phyloP scores from a whole-genome alignment of 2,797 vertebrate genomes.

The Poecilia wingei region DNA sequence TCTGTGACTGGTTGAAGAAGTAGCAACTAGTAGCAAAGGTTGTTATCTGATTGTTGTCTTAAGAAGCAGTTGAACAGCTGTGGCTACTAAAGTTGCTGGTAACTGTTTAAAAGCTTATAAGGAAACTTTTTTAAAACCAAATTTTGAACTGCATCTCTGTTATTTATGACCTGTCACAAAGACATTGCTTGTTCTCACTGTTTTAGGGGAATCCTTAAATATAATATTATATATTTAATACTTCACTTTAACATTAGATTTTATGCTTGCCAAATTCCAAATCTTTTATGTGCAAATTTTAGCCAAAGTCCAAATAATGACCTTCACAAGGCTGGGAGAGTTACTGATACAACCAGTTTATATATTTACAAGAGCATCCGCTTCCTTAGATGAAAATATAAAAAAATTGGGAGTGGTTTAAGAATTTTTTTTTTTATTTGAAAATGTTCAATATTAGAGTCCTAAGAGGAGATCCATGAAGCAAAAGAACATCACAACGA shows the following conservation, averaged over 20 bases:
- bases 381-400: not conserved
- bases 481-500: not conserved
- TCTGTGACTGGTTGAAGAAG: not conserved
- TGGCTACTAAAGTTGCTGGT: not conserved
- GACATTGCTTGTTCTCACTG: not conserved
- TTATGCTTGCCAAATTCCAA: not conserved
- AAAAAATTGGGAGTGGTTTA: not conserved
- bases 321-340: not conserved
- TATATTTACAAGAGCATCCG: not conserved
- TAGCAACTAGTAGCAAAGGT: not conserved
- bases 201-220: not conserved
- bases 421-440: not conserved
- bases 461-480: not conserved
- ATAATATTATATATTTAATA: not conserved
- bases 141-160: not conserved
- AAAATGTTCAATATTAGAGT: conserved; percentile 1
- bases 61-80: not conserved
- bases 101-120: not conserved
- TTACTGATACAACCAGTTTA: not conserved
- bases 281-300: not conserved
- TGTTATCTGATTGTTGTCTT: not conserved
- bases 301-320: no score
- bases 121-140: not conserved
- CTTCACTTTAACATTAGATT: not conserved
- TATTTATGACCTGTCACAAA: not conserved